These are phyloP conservation scores for Mesopsocus fuscifrons DNA, from an alignment of 2,888 invertebrate species.

Conservation along the genomic window DNA sequence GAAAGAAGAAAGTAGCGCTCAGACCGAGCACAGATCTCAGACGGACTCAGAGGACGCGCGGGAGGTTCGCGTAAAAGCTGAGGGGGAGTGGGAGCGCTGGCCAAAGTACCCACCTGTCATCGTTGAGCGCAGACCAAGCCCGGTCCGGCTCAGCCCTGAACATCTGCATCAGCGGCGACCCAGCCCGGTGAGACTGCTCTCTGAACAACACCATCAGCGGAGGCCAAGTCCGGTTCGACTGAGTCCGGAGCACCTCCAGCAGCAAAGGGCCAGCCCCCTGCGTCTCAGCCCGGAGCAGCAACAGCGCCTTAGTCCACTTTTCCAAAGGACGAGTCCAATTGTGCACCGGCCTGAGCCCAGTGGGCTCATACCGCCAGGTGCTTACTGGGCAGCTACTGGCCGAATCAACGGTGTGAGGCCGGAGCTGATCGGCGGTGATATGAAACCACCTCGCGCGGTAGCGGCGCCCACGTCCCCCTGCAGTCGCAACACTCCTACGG, in stretches of 20 bases:
- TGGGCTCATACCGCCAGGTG: constrained; percentile 18
- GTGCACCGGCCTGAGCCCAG: neutral
- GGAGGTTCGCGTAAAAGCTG: neutral
- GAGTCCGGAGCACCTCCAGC: constrained; percentile 12
- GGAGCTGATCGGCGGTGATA: constrained; percentile 46
- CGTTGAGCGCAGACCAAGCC: neutral
- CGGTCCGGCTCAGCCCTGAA: neutral
- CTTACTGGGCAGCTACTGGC: constrained; percentile 20
- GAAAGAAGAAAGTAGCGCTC: neutral
- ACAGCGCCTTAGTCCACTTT: neutral
- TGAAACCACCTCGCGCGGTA: constrained; percentile 17
- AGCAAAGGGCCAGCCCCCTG: constrained; percentile 2
- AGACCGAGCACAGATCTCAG: constrained; percentile 4
- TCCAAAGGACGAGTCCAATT: neutral
- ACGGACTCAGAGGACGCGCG: neutral
- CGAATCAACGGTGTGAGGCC: constrained; percentile 63
- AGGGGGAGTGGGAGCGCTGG: neutral
- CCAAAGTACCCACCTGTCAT: neutral
- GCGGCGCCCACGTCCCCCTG: constrained; percentile 5
- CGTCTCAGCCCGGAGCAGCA: constrained; percentile 9
- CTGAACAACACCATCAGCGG: neutral
- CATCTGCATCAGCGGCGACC: neutral
- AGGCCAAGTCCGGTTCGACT: neutral
- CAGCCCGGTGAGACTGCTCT: constrained; percentile 21
- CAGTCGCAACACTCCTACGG: constrained; percentile 45